Evolutionary conservation across 2,113 vertebrate genomes (phyloP), one percentile per base, ranked within the genome.

Genomic region (Chamaea fasciata): DNA sequence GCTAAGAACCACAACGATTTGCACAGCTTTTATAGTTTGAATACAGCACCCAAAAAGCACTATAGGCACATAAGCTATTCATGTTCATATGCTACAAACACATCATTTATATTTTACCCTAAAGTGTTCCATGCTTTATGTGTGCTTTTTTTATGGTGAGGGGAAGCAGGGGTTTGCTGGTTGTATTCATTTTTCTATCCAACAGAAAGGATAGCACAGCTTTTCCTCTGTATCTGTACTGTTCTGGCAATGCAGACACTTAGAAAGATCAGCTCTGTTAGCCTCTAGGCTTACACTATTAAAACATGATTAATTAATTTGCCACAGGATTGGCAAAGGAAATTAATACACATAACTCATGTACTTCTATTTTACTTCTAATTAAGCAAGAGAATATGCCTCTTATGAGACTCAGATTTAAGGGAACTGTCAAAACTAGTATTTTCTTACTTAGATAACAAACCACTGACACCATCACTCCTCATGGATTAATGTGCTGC

Each of bases 281-380:
- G 67, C 85, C 88, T 63, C 59, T 50, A 57, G 90, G 75, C 76
- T 80, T 73, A 83, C 42, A 55, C 63, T 77, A 86, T 69, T 93
- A 95, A 90, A 94, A 93, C 47, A 69, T 44, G 94, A 96, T 94
- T 90, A 94, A 96, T n/a, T 96, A 87, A 96, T 91, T 89, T 87
- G 87, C 77, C 81, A 89, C 53, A 74, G 60, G 59, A 92, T 56
- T 13, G 10, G 60, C 65, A 83, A 91, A 96, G 55, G 47, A 94
- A 90, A 94, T 85, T 76, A 95, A 89, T 63, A 62, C 56, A 95
- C 19, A 30, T 84, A 89, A 94, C 57, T 84, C 69, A 79, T 67
- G 74, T 73, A 76, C 65, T 90, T 91, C 81, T 87, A 57, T 94
- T 95, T 94, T 65, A 85, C 41, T 80, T 85, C 67, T 73, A 92